Evolutionary conservation across 2,113 vertebrate genomes (phyloP), one percentile per base, ranked within the genome.

Genomic region (Probosciger aterrimus): DNA sequence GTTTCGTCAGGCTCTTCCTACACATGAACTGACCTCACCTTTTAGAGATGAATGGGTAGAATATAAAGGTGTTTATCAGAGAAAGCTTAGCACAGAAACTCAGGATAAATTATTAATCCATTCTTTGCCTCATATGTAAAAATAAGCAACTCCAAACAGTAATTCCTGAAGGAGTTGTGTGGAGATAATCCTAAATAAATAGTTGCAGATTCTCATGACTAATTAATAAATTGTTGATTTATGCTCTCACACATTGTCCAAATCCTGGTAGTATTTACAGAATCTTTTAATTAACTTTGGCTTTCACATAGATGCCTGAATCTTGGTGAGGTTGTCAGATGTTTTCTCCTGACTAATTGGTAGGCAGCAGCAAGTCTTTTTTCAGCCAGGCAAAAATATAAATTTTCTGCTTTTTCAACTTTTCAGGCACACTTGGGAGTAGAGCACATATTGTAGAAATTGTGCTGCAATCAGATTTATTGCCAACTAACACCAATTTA

Each of bases 151-250:
- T 90, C 31, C 28, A 79, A 87, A 68, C 5, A 70, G 30, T 37
- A 65, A 84, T 53, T 91, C 71, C 78, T 76, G 44, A 90, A 86
- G 27, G 63, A 94, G 30, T 27, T 93, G 22, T 69, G 14, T 47
- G 47, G 37, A 94, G 52, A 86, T 74, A 95, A 86, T 73, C 35
- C 19, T 86, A 74, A 83, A 84, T 47, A 86, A 86, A 91, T 86
- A 79, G 81, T 88, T 91, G 7, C 22, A 86, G 25, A 68, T 82
- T 75, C 65, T 63, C 31, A 80, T 73, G 64, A 87, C 14, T 92
- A 95, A 82, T 92, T 92, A 79, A 90, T 82, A 84, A 89, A 83
- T 52, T 88, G 14, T 68, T 91, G 63, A 33, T 79, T 79, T 87
- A 57, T 8, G 6, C 20, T 91, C 18, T 33, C 35, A 86, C 31